Percentiles rank a stretch among this genome's conserved stretches.
Evolutionary conservation across 1,140 invertebrate genomes (phyloP).

Genomic region (Metopolophium dirhodum): DNA sequence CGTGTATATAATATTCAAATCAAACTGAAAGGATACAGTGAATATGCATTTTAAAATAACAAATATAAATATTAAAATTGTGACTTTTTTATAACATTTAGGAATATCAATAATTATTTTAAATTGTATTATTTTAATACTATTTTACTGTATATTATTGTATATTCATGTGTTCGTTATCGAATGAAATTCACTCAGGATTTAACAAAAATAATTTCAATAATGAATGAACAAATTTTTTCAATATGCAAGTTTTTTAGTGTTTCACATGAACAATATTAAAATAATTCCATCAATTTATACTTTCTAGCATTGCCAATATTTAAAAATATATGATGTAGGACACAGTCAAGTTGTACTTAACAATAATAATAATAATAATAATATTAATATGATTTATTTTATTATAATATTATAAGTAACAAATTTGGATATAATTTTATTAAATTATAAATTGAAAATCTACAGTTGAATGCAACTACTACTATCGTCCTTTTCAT

Average conservation of each 20-base stretch:
- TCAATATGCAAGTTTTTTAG: not conserved
- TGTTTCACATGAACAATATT: not conserved
- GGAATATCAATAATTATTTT: not conserved
- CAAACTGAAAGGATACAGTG: not conserved
- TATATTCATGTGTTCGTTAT: not conserved
- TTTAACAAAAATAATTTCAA: not conserved
- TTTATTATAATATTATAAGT: not conserved
- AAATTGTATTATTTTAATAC: not conserved
- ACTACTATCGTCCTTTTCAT: not conserved
- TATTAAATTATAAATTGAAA: not conserved
- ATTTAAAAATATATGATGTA: not conserved
- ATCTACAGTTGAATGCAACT: not conserved
- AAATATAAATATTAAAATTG: not conserved
- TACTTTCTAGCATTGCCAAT: not conserved
- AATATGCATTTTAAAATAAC: not conserved
- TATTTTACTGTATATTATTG: not conserved
- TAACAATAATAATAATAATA: no score
- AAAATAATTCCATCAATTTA: not conserved
- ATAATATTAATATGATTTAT: not conserved
- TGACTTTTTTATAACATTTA: not conserved
- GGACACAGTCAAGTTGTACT: not conserved
- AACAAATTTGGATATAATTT: not conserved
- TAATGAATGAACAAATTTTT: not conserved
- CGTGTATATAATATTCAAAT: not conserved
- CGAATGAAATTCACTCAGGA: not conserved